Evolutionary conservation across 2,113 vertebrate species (phyloP).

Genomic region (Leucoraja erinaceus): DNA sequence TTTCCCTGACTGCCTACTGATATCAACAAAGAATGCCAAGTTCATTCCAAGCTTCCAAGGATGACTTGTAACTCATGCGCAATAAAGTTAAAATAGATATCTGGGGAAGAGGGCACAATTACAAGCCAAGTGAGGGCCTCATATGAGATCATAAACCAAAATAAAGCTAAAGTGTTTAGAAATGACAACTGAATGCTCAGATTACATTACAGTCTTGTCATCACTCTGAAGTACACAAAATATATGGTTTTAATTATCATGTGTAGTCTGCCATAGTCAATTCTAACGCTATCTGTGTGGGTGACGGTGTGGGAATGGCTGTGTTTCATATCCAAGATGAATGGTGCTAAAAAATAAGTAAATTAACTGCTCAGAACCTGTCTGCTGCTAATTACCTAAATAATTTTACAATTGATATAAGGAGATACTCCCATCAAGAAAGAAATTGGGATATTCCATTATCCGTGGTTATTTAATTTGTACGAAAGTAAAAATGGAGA

Average conservation of each 20-base stretch:
- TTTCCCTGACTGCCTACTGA: not conserved
- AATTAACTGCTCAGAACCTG: not conserved
- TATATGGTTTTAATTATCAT: constrained; percentile 22
- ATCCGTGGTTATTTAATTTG: not conserved
- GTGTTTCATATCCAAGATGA: not conserved
- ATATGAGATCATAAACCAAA: constrained; percentile 20
- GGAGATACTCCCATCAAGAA: not conserved
- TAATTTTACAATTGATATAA: not conserved
- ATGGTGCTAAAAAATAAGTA: not conserved
- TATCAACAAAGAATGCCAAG: not conserved
- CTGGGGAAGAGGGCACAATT: not conserved
- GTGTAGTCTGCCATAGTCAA: not conserved
- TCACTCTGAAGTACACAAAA: not conserved
- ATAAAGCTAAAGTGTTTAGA: not conserved
- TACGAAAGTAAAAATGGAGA: not conserved
- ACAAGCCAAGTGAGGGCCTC: not conserved
- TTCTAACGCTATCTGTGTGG: not conserved
- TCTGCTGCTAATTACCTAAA: not conserved
- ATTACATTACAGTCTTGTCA: constrained; percentile 21
- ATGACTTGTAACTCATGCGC: not conserved
- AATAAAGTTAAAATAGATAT: constrained; percentile 18
- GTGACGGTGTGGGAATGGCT: not conserved
- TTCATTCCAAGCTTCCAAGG: not conserved
- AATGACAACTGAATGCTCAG: not conserved
- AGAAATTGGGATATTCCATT: not conserved